Evolutionary conservation across 2,888 invertebrate genomes (phyloP), one percentile per base, ranked within the genome.

Genomic region (Orthonevra nobilis): DNA sequence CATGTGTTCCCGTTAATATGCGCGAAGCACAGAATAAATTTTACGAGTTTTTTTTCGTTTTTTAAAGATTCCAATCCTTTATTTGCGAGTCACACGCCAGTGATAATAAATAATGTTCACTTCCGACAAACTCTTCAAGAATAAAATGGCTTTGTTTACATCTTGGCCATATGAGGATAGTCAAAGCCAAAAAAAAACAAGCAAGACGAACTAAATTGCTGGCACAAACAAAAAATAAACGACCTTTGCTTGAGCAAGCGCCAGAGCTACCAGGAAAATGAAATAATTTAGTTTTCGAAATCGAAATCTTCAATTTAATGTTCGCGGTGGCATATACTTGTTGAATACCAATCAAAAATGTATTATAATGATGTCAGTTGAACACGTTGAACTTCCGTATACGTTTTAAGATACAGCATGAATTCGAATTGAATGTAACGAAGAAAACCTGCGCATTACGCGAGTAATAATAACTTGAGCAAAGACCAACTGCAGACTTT

Each of bases 331-430:
- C 14, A 19, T 12, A n/a, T 32, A 12, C 34, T 12, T 15, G 4
- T 46, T 10, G 68, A 74, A 68, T 74, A 66, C 12, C 20, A 74
- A 74, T 60, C 19, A 14, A 19, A 23, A 46, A n/a, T 12, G 10
- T 32, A 34, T 46, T 14, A 42, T 44, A 17, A 54, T 20, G 14
- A 63, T 23, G 15, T 63, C 30, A 44, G 30, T 9, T 34, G 38
- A 38, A 58, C 36, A 50, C 23, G 15, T 58, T 34, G 26, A 64
- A 70, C 70, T 70, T 77, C 75, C 75, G 70, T 46, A 64, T 64
- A 70, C 44, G 58, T 14, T 42, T 50, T 30, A 17, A 10, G 42
- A 56, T 36, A 34, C 63, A 56, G 34, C 50, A 20, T 58, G 26
- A 58, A 70, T 60, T 58, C 23, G 30, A 77, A 77, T 64, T 50